phyloP scores from a whole-genome alignment of 2,113 vertebrate species.

The Callorhinus ursinus region DNA sequence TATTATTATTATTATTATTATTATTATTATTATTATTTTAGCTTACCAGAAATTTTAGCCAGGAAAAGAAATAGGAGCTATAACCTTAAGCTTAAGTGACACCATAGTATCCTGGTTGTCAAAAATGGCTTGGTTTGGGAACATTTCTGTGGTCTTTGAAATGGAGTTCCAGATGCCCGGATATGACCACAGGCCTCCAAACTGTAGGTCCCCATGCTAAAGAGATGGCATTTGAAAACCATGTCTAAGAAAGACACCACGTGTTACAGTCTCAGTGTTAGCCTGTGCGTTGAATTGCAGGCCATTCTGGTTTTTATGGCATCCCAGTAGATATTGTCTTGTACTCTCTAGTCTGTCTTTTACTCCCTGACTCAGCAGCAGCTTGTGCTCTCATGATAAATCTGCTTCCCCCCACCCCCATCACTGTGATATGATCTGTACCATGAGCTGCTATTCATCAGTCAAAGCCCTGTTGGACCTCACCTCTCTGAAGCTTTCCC shows the following conservation, averaged over 20 bases:
- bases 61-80: background rate
- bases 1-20: background rate
- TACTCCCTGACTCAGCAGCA: background rate
- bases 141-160: slow-evolving; percentile 70
- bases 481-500: background rate
- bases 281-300: background rate
- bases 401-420: background rate
- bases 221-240: background rate
- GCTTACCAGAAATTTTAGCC: background rate
- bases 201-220: background rate
- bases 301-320: background rate
- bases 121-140: background rate
- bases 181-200: background rate
- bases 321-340: background rate
- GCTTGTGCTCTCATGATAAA: background rate
- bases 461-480: background rate
- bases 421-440: background rate
- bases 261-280: background rate
- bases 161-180: background rate
- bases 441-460: background rate
- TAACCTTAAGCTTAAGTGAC: background rate
- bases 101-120: background rate
- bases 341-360: background rate
- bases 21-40: background rate
- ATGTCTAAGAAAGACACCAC: background rate